These are phyloP conservation scores for Leptodactylus fuscus DNA, from an alignment of 2,113 vertebrate genomes.

Conservation along the genomic window DNA sequence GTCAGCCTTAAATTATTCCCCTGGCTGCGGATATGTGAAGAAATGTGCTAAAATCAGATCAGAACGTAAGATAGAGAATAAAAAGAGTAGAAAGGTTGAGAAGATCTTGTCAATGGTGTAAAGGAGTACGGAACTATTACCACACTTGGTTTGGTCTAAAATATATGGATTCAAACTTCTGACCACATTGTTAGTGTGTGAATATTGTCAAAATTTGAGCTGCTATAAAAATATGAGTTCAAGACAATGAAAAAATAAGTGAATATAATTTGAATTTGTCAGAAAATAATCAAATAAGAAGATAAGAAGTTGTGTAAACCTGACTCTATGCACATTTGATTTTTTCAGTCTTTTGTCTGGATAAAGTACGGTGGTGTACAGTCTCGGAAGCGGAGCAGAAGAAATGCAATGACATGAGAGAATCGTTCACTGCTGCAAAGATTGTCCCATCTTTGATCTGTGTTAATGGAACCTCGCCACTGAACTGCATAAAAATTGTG, in stretches of 20 bases:
- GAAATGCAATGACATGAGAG: slow-evolving; percentile 86
- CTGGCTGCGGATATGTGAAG: too few relatives aligned
- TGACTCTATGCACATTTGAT: not conserved
- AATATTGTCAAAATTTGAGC: too few relatives aligned
- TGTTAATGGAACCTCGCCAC: slow-evolving; percentile 64
- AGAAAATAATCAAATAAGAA: not conserved
- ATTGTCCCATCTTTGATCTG: slow-evolving; percentile 82
- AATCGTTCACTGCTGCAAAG: slow-evolving; percentile 74
- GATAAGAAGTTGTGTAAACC: not conserved
- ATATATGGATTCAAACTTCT: too few relatives aligned
- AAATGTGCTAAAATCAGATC: too few relatives aligned
- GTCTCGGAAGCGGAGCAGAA: slow-evolving; percentile 77
- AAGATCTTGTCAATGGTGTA: too few relatives aligned
- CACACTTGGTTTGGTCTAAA: too few relatives aligned
- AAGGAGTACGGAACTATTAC: too few relatives aligned
- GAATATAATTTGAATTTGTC: not conserved
- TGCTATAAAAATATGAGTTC: too few relatives aligned
- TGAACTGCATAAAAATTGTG: slow-evolving; percentile 80
- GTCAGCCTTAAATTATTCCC: too few relatives aligned
- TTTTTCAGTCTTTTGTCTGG: slow-evolving; percentile 73
- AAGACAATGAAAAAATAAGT: not conserved
- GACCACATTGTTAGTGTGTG: too few relatives aligned
- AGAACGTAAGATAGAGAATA: too few relatives aligned
- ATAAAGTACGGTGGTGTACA: slow-evolving; percentile 85
- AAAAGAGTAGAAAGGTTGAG: too few relatives aligned